A percentile compares a stretch with the other conserved stretches of the same genome.
Conservation (phyloP, 2,113 vertebrate genomes). For the Pterocles gutturalis region DNA sequence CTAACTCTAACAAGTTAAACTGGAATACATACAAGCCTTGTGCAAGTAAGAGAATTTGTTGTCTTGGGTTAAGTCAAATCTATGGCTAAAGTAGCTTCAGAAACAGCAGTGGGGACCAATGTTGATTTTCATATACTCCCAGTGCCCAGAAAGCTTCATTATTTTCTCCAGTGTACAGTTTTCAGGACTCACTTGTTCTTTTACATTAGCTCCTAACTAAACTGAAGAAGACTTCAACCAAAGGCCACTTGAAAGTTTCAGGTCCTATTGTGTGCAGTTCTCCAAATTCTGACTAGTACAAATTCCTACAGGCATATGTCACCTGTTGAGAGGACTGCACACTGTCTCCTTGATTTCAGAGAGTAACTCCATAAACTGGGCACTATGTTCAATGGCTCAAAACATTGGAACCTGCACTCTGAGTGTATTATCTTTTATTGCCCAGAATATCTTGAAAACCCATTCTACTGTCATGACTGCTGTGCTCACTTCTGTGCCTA, state of each 20-base stretch:
- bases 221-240: not conserved
- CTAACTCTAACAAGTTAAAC: not conserved
- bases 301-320: not conserved
- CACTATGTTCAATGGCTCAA: not conserved
- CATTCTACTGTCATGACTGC: not conserved
- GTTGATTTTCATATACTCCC: not conserved
- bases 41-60: not conserved
- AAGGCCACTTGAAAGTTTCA: not conserved
- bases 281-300: not conserved
- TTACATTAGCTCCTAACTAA: not conserved
- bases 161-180: not conserved
- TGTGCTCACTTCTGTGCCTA: not conserved
- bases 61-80: not conserved
- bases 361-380: not conserved
- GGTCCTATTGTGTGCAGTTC: not conserved
- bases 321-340: not conserved
- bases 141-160: not conserved
- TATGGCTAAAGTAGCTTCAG: not conserved
- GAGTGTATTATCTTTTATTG: not conserved
- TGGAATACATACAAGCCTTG: not conserved
- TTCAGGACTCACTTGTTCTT: not conserved
- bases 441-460: not conserved
- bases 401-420: not conserved
- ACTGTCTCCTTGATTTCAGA: not conserved
- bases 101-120: not conserved